phyloP scores from a whole-genome alignment of 2,797 vertebrate species.

The Gorsachius magnificus region DNA sequence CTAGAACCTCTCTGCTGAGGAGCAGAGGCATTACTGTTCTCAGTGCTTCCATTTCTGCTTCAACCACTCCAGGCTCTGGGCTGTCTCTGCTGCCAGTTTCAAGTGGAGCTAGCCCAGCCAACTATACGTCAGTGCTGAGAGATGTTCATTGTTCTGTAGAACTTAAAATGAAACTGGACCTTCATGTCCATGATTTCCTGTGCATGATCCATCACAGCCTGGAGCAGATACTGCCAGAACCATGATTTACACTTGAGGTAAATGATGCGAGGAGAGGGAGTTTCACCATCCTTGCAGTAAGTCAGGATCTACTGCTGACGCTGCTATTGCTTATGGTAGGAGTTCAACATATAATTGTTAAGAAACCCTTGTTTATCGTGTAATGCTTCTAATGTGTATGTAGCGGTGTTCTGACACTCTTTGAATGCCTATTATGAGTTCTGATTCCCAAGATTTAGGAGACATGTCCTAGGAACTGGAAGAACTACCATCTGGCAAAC shows the following conservation, averaged over 20 bases:
- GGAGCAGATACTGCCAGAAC: not conserved
- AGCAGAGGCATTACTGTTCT: conserved; percentile 19
- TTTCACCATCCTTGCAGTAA: not conserved
- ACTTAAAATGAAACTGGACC: not conserved
- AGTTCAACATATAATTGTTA: not conserved
- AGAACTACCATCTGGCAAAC: not conserved
- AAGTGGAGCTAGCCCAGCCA: not conserved
- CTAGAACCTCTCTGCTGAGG: conserved; percentile 2
- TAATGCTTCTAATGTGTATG: not conserved
- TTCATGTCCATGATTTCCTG: not conserved
- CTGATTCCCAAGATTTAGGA: not conserved
- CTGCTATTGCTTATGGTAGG: not conserved
- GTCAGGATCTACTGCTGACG: not conserved
- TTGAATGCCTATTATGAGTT: not conserved
- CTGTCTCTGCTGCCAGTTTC: not conserved
- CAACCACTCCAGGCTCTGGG: not conserved
- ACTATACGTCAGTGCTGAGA: not conserved
- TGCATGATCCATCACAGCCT: not conserved
- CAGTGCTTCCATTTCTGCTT: not conserved
- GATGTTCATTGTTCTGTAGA: not conserved
- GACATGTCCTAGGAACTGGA: not conserved
- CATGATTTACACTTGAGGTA: not conserved
- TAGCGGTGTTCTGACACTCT: not conserved
- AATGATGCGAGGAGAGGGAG: not conserved
- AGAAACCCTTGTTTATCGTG: not conserved